Base-by-base conservation (phyloP, 2,888 invertebrate species). In the Rhamnusium bicolor region DNA sequence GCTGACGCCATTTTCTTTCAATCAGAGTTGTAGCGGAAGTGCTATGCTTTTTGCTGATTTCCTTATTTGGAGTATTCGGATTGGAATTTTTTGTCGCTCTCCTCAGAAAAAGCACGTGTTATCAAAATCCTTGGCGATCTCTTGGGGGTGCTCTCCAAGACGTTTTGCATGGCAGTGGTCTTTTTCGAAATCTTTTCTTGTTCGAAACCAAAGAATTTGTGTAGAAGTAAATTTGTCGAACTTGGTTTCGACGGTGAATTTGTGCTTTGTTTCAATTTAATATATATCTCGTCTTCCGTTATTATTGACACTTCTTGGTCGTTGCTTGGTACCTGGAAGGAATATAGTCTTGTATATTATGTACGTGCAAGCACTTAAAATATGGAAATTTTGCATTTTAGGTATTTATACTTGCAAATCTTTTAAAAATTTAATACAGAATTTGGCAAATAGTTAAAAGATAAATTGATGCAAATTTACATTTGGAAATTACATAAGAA, bases 21-120 rank as follows among this genome's bases (percentile, higher is more conserved):
- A 88, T 77, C 40, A 89, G 80, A 14, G 87, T 87, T 0, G 87
- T 86, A 2, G 87, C 86, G 0, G 89, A 89, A n/a, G 86, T 84
- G 61, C 88, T 88, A 74, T 87, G 88, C 71, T 84, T 85, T 73
- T 85, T 86, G 18, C 82, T 84, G 14, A 87, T 85, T 18, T 86
- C 87, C 70, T 84, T 85, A 18, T 82, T 81, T 0, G 88, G 88
- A 8, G 88, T 85, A 18, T 81, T 82, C 2, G 85, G 84, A 49
- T 89, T 89, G 0, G 91, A 90, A 21, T 90, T 90, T n/a, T 70
- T 87, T 88, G 74, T 93, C 93, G 81, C 92, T 92, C 83, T 94
- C 94, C 82, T 94, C 93, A 16, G 93, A 94, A 89, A 92, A 92
- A 1, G 94, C 93, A 61, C 93, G 89, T 0, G 94, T 94, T 77